Percentiles rank a stretch among this genome's conserved stretches.
Conservation (phyloP, 1,140 invertebrate genomes). For the Drosophila simulans region DNA sequence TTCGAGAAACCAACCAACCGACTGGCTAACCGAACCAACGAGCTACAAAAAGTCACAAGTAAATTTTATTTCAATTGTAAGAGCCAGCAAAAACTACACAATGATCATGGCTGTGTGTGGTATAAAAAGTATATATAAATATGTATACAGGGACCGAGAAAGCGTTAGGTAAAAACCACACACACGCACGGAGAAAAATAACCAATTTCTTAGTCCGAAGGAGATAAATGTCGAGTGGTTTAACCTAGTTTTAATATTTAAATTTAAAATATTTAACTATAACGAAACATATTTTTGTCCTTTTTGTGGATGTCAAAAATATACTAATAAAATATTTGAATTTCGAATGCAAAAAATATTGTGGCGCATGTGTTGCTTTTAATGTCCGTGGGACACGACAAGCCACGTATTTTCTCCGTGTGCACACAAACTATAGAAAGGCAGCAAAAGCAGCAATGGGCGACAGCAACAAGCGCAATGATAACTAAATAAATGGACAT, state of each 20-base stretch:
- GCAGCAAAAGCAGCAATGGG: conserved; percentile 44
- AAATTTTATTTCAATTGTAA: conserved; percentile 83
- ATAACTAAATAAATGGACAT: conserved; percentile 84
- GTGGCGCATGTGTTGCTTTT: no score
- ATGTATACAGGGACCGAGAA: conserved; percentile 17
- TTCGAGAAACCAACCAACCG: conserved; percentile 20
- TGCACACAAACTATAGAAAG: conserved; percentile 23
- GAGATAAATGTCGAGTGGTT: no score
- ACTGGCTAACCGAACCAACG: conserved; percentile 64
- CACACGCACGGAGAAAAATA: conserved; percentile 13
- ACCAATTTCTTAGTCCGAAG: background rate
- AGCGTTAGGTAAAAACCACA: conserved; percentile 22
- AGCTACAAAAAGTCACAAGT: conserved; percentile 79
- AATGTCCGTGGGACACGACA: no score
- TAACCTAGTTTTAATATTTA: background rate
- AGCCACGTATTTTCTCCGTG: background rate
- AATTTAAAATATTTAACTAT: background rate
- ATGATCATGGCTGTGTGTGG: conserved; percentile 36
- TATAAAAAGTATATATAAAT: conserved; percentile 49
- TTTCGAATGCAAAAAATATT: no score
- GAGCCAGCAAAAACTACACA: conserved; percentile 72
- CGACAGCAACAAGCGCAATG: conserved; percentile 80
- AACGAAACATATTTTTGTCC: no score
- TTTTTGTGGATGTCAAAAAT: no score
- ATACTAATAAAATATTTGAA: no score